A percentile compares a stretch with the other conserved stretches of the same genome.
Conservation (phyloP, 2,113 vertebrate species). For the Peromyscus polionotus region DNA sequence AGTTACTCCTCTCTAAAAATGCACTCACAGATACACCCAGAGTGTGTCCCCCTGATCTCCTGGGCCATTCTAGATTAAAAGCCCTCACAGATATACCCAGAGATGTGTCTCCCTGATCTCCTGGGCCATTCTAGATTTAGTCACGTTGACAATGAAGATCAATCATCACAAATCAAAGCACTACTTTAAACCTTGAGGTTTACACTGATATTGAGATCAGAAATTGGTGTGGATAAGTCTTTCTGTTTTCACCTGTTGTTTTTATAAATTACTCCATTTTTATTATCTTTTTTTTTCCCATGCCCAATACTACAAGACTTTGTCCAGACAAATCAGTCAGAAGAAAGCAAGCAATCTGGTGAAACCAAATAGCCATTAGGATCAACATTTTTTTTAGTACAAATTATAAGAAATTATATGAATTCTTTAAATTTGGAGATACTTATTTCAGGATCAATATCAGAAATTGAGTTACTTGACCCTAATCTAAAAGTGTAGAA, state of each 20-base stretch:
- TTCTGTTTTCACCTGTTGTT: neutral
- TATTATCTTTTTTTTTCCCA: neutral
- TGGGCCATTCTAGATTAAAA: neutral
- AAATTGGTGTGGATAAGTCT: neutral
- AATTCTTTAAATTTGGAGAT: slow-evolving; percentile 15
- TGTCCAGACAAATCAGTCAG: neutral
- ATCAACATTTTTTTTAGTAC: neutral
- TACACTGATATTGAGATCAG: neutral
- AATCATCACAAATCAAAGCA: neutral
- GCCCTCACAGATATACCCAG: neutral
- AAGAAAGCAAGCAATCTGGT: neutral
- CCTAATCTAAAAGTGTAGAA: neutral
- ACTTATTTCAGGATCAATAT: neutral
- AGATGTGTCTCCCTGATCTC: too few species aligned
- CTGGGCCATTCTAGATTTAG: neutral
- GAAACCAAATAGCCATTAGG: neutral
- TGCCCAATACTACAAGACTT: neutral
- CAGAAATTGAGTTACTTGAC: neutral
- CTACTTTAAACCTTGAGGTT: neutral
- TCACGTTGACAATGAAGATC: neutral
- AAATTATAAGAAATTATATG: neutral
- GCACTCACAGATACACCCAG: neutral
- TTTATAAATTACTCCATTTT: neutral
- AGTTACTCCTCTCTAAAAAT: neutral
- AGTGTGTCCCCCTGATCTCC: too few species aligned